phyloP scores from a whole-genome alignment of 2,113 vertebrate genomes.

The Argyrosomus japonicus region DNA sequence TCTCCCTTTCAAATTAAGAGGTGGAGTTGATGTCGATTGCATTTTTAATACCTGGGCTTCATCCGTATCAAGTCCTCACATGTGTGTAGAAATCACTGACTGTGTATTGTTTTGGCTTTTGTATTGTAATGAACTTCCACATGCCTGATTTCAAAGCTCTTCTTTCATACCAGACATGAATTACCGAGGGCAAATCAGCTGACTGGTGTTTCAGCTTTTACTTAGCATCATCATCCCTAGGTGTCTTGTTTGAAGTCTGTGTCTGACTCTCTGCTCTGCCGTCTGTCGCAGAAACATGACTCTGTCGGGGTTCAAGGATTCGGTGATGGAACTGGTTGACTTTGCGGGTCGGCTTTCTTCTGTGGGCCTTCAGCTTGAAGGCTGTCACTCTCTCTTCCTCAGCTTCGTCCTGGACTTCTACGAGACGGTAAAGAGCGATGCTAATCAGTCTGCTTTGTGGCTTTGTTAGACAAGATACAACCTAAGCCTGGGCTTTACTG shows the following conservation, averaged over 20 bases:
- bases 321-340: constrained; percentile 86
- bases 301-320: constrained; percentile 84
- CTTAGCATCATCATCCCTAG: neutral
- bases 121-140: constrained; percentile 8
- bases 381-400: constrained; percentile 85
- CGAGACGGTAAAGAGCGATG: constrained; percentile 83
- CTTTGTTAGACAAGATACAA: neutral
- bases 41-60: constrained; percentile 24
- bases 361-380: constrained; percentile 86
- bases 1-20: constrained; percentile 8
- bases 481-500: neutral
- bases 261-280: constrained; percentile 35
- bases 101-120: constrained; percentile 31
- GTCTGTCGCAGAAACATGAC: constrained; percentile 86
- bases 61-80: constrained; percentile 9
- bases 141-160: constrained; percentile 27
- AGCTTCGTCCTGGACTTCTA: constrained; percentile 93
- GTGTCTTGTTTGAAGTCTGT: neutral
- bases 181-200: neutral
- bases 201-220: constrained; percentile 1
- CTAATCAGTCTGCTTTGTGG: neutral
- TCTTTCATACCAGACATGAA: neutral
- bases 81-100: constrained; percentile 26
- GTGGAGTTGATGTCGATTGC: constrained; percentile 3
- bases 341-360: constrained; percentile 89